Percentiles rank a stretch among this genome's conserved stretches.
phyloP scores from a whole-genome alignment of 2,797 vertebrate species.

The Hippoglossus hippoglossus region DNA sequence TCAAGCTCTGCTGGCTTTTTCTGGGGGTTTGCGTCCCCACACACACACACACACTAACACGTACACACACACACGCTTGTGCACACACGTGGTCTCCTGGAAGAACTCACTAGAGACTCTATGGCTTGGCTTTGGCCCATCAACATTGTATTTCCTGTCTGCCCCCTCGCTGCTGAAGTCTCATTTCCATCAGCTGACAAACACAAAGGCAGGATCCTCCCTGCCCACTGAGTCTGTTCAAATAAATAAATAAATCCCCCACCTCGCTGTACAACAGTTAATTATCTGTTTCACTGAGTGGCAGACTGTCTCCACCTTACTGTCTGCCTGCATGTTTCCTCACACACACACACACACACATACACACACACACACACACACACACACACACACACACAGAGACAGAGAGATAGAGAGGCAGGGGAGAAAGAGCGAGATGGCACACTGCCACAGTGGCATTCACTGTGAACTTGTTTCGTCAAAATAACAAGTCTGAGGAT shows the following conservation, averaged over 20 bases:
- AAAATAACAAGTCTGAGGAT: constrained; percentile 79
- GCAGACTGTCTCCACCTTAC: constrained; percentile 65
- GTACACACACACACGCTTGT: constrained; percentile 28
- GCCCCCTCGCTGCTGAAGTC: constrained; percentile 68
- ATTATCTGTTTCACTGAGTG: constrained; percentile 82
- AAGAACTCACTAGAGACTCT: constrained; percentile 73
- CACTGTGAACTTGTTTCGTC: constrained; percentile 80
- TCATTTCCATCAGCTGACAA: constrained; percentile 78
- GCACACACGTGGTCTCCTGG: constrained; percentile 42
- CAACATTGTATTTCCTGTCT: constrained; percentile 70
- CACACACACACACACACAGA: constrained; percentile 2
- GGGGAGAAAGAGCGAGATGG: constrained; percentile 46
- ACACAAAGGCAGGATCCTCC: constrained; percentile 63
- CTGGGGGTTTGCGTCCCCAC: constrained; percentile 52
- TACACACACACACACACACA: constrained; percentile 13
- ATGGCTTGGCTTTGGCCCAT: constrained; percentile 77
- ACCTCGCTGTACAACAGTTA: constrained; percentile 70
- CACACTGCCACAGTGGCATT: constrained; percentile 70
- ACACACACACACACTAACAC: constrained; percentile 36
- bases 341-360: constrained; percentile 4
- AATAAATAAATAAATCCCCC: constrained; percentile 70
- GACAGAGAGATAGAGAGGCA: constrained; percentile 24
- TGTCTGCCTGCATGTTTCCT: constrained; percentile 53
- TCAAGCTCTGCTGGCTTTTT: constrained; percentile 77
- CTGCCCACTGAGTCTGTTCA: constrained; percentile 62